phyloP scores from a whole-genome alignment of 2,113 vertebrate species.

The Saimiri boliviensis region DNA sequence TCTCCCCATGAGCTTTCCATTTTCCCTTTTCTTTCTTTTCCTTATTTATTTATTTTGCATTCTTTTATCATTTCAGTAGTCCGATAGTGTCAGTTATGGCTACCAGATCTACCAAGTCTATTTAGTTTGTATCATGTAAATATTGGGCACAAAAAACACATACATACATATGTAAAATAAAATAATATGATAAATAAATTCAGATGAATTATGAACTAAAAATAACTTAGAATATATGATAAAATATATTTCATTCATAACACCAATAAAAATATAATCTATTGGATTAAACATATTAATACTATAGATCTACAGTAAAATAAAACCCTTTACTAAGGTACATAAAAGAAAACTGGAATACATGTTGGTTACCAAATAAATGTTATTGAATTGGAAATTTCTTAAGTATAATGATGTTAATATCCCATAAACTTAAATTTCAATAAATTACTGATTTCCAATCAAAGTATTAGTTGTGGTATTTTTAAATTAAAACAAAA shows the following conservation, averaged over 20 bases:
- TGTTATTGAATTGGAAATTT: neutral
- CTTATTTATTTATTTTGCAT: neutral
- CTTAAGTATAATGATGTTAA: neutral
- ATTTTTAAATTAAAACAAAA: neutral
- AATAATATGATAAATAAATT: neutral
- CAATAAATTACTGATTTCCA: neutral
- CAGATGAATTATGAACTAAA: neutral
- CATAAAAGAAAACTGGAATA: slow-evolving; percentile 15
- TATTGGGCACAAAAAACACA: neutral
- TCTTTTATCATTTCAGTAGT: neutral
- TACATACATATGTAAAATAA: neutral
- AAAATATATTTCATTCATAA: neutral
- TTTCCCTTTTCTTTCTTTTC: neutral
- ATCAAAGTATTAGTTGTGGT: neutral
- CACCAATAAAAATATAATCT: neutral
- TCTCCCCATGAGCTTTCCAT: neutral
- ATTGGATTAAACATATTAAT: neutral
- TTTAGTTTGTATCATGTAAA: neutral
- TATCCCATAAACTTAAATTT: neutral
- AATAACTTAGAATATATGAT: neutral
- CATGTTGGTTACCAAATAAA: neutral
- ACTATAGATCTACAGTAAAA: neutral
- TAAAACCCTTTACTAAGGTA: neutral
- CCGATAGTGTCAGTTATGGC: neutral
- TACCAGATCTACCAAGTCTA: neutral